Evolutionary conservation across 2,797 vertebrate genomes (phyloP).

Genomic region (Clarias pachynema): DNA sequence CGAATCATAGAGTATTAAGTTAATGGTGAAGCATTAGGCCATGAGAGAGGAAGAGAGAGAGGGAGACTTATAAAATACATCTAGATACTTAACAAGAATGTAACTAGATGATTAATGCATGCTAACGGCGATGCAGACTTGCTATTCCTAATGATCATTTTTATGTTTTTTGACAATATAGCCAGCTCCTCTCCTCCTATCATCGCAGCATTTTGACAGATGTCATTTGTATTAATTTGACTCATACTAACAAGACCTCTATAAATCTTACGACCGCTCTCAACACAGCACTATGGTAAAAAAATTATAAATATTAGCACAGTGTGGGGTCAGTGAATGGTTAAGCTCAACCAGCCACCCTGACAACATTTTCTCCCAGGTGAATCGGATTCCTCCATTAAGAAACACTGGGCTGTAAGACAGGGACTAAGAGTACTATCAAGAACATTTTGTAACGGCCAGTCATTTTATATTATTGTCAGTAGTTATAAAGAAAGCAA

Average conservation of each 20-base stretch:
- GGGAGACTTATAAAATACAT: not conserved
- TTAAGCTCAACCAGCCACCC: not conserved
- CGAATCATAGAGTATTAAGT: constrained; percentile 12
- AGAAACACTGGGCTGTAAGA: not conserved
- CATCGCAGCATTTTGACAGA: not conserved
- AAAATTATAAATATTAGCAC: not conserved
- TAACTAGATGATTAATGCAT: not conserved
- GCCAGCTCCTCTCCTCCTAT: not conserved
- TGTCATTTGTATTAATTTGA: not conserved
- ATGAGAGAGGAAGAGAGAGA: not conserved
- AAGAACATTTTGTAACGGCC: not conserved
- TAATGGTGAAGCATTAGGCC: constrained; percentile 2
- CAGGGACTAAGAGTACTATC: not conserved
- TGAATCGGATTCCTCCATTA: not conserved
- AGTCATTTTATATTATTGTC: not conserved
- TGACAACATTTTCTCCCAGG: not conserved
- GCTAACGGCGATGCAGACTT: not conserved
- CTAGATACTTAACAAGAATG: not conserved
- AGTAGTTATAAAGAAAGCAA: not conserved
- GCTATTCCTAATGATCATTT: not conserved
- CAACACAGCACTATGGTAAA: not conserved
- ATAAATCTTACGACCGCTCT: not conserved
- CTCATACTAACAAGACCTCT: not conserved
- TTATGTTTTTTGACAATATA: not conserved
- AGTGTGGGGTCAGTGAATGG: not conserved